Conservation (phyloP, 2,888 invertebrate genomes). For the Nymphalis c-album region DNA sequence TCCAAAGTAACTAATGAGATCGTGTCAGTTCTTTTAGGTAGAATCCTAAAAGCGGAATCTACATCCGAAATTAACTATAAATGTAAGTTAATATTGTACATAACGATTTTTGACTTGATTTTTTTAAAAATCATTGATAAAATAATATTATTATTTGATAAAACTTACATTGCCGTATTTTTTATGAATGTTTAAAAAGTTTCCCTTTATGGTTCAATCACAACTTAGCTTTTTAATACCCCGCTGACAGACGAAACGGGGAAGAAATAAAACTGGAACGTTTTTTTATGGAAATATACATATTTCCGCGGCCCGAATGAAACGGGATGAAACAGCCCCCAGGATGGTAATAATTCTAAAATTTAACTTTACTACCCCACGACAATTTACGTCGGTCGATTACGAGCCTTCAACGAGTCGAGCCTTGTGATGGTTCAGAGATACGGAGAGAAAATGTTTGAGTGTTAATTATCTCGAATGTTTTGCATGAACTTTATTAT, state of each 20-base stretch:
- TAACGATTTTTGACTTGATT: too few species aligned
- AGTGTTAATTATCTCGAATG: not conserved
- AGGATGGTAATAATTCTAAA: constrained; percentile 5
- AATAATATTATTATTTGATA: too few species aligned
- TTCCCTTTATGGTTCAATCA: constrained; percentile 14
- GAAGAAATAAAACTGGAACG: constrained; percentile 10
- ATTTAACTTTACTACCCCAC: constrained; percentile 4
- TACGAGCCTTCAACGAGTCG: not conserved
- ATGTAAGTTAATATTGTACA: too few species aligned
- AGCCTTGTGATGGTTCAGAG: not conserved
- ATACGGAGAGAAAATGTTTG: not conserved
- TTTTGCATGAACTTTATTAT: too few species aligned
- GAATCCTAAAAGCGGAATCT: too few species aligned
- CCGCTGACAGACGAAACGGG: constrained; percentile 16
- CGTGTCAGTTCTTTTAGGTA: too few species aligned
- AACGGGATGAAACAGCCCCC: not conserved
- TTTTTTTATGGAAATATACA: constrained; percentile 18
- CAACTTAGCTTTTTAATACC: constrained; percentile 10
- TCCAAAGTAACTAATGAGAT: too few species aligned
- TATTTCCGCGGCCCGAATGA: constrained; percentile 2
- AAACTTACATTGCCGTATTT: too few species aligned
- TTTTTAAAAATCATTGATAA: too few species aligned
- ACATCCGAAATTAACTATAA: too few species aligned
- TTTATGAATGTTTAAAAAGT: too few species aligned
- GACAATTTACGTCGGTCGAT: constrained; percentile 5